Evolutionary conservation across 2,888 invertebrate genomes (phyloP).

Genomic region (Blastobasis adustella): DNA sequence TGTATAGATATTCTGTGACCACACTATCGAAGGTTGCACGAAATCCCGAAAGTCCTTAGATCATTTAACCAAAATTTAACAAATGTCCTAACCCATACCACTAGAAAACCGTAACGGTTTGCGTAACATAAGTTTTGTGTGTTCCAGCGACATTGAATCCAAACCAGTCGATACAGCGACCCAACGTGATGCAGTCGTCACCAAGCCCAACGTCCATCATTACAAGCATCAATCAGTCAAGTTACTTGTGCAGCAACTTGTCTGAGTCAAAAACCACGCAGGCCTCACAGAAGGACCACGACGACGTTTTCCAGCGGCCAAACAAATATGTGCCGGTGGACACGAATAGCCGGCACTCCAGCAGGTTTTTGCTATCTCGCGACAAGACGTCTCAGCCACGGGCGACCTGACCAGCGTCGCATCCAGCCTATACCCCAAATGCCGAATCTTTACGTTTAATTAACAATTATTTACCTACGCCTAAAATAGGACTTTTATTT

Average conservation of each 20-base stretch:
- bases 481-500: no score
- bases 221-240: conserved; percentile 63
- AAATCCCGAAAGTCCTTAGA: no score
- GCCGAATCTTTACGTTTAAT: not conserved
- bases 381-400: conserved; percentile 18
- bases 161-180: conserved; percentile 37
- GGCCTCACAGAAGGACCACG: conserved; percentile 12
- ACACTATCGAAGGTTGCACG: no score
- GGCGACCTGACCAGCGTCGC: conserved; percentile 9
- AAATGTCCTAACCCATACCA: no score
- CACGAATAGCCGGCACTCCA: conserved; percentile 32
- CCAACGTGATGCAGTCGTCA: conserved; percentile 54
- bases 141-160: conserved; percentile 42
- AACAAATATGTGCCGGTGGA: conserved; percentile 18
- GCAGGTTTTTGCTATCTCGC: conserved; percentile 44
- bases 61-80: no score
- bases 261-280: conserved; percentile 21
- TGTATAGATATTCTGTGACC: no score
- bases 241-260: conserved; percentile 54
- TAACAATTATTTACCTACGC: no score
- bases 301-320: conserved; percentile 33
- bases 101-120: not conserved
- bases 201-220: conserved; percentile 69
- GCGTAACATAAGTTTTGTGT: no score
- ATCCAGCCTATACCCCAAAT: not conserved